A percentile compares a stretch with the other conserved stretches of the same genome.
Evolutionary conservation across 1,140 invertebrate species (phyloP).

Genomic region (Drusus annulatus): DNA sequence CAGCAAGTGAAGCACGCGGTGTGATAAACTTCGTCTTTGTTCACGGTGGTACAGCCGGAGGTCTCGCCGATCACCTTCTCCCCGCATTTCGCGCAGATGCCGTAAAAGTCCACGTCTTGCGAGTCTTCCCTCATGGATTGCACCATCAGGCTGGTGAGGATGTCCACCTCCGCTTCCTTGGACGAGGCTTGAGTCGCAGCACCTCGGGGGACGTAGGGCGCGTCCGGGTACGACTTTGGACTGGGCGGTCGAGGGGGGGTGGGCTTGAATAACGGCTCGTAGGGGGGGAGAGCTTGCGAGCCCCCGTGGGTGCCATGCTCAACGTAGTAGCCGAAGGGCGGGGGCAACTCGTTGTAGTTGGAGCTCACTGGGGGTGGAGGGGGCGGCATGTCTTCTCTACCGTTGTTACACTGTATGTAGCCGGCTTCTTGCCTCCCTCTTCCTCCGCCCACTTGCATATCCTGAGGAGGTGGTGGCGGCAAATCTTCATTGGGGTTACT

Average conservation of each 20-base stretch:
- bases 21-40: slow-evolving; percentile 96
- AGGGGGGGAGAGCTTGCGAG: slow-evolving; percentile 81
- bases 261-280: slow-evolving; percentile 95
- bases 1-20: slow-evolving; percentile 95
- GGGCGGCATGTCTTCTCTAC: slow-evolving; percentile 80
- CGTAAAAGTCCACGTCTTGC: slow-evolving; percentile 82
- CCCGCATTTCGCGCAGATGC: slow-evolving; percentile 91
- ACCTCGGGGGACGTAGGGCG: slow-evolving; percentile 76
- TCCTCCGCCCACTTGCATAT: slow-evolving; percentile 34
- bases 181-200: slow-evolving; percentile 62
- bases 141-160: slow-evolving; percentile 88
- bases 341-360: slow-evolving; percentile 87
- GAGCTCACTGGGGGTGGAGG: slow-evolving; percentile 87
- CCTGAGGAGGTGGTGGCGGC: slow-evolving; percentile 62
- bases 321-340: slow-evolving; percentile 70
- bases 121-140: slow-evolving; percentile 81
- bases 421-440: slow-evolving; percentile 8
- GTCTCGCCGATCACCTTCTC: slow-evolving; percentile 92
- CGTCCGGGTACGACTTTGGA: slow-evolving; percentile 81
- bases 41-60: slow-evolving; percentile 96
- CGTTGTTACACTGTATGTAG: slow-evolving; percentile 64
- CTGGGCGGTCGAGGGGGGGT: slow-evolving; percentile 88
- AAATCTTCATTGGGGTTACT: slow-evolving; percentile 63
- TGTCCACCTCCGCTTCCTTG: slow-evolving; percentile 89
- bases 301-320: slow-evolving; percentile 77